These are phyloP conservation scores for Heliconius hermathena DNA, from an alignment of 1,140 invertebrate genomes.

Conservation along the genomic window DNA sequence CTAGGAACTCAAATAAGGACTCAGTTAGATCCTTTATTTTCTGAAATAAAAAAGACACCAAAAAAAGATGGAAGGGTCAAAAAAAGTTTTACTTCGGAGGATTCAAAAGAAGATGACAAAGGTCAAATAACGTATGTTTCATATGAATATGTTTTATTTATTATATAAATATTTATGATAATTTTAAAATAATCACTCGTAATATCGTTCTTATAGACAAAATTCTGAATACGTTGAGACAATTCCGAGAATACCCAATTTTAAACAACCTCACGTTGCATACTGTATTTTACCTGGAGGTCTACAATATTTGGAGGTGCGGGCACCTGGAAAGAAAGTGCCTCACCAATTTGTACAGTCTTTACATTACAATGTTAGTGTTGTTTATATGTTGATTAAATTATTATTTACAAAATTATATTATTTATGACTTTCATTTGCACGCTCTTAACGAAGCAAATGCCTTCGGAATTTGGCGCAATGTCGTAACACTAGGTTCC, in stretches of 20 bases:
- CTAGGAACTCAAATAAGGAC: constrained; percentile 62
- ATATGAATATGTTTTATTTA: no score
- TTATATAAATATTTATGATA: neutral
- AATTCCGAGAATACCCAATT: constrained; percentile 42
- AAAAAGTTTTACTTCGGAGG: constrained; percentile 16
- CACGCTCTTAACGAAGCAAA: no score
- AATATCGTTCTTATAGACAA: neutral
- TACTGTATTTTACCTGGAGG: constrained; percentile 74
- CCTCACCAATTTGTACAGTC: constrained; percentile 70
- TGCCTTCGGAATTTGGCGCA: no score
- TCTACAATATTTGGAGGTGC: constrained; percentile 76
- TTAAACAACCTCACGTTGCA: constrained; percentile 66
- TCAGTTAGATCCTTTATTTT: constrained; percentile 61
- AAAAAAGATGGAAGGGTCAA: constrained; percentile 16
- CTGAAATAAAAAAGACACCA: constrained; percentile 29
- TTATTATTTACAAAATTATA: neutral
- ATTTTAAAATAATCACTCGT: neutral
- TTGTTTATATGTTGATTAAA: neutral
- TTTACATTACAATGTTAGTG: constrained; percentile 60
- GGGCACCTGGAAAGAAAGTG: constrained; percentile 69
- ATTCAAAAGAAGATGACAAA: neutral
- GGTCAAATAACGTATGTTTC: neutral
- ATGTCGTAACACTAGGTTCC: no score
- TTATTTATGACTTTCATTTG: no score
- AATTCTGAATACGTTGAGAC: neutral